These are phyloP conservation scores for Zenarchopterus dispar DNA, from an alignment of 2,797 vertebrate species.

Conservation along the genomic window DNA sequence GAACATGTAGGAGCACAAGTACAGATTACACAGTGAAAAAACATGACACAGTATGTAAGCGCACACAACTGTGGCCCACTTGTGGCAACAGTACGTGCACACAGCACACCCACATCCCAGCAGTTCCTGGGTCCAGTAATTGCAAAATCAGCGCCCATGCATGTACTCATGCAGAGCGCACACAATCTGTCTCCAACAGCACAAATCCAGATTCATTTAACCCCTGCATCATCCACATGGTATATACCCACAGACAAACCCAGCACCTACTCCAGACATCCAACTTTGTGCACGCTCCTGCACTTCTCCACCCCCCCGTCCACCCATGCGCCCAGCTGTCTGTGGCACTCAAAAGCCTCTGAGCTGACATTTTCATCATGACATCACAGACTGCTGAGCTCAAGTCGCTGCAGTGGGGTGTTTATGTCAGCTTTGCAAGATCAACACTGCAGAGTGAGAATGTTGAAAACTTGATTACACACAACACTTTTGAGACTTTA, in stretches of 20 bases:
- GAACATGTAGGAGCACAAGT: conserved; percentile 22
- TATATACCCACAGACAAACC: conserved; percentile 33
- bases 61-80: conserved; percentile 31
- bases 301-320: conserved; percentile 12
- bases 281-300: conserved; percentile 20
- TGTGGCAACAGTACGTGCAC: conserved; percentile 12
- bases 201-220: conserved; percentile 26
- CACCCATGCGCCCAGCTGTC: conserved; percentile 69
- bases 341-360: conserved; percentile 57
- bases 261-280: conserved; percentile 32
- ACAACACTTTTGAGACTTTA: neutral
- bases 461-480: too few species aligned
- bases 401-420: conserved; percentile 4
- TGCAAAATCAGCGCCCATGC: neutral
- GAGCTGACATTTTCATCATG: conserved; percentile 57
- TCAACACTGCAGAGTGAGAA: conserved; percentile 1
- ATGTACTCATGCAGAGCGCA: conserved; percentile 14
- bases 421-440: conserved; percentile 28
- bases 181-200: conserved; percentile 16
- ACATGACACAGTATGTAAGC: conserved; percentile 3
- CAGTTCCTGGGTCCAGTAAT: neutral
- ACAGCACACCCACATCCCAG: conserved; percentile 26
- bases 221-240: conserved; percentile 16
- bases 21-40: conserved; percentile 26
- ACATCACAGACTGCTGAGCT: conserved; percentile 51